Evolutionary conservation across 2,113 vertebrate genomes (phyloP).

Genomic region (Xyliphius kryptos): DNA sequence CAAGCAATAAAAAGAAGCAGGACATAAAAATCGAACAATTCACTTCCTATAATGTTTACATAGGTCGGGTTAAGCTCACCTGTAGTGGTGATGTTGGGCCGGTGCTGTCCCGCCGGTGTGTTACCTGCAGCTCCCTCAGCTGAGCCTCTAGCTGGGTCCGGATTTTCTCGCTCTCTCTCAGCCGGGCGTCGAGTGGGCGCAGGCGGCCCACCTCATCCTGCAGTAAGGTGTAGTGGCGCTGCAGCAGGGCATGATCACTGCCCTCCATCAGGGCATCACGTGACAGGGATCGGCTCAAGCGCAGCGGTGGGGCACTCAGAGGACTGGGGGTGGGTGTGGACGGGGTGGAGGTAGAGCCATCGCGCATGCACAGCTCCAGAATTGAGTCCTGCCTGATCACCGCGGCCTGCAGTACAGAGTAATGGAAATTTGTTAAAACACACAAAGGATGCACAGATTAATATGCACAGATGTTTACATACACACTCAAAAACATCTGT

Average conservation of each 20-base stretch:
- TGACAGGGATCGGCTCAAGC: constrained; percentile 64
- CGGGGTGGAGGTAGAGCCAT: constrained; percentile 39
- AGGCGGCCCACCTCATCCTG: constrained; percentile 78
- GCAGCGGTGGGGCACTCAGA: constrained; percentile 25
- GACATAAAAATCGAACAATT: too few relatives aligned
- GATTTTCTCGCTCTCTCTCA: constrained; percentile 67
- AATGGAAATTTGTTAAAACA: too few relatives aligned
- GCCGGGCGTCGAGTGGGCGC: constrained; percentile 57
- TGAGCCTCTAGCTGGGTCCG: constrained; percentile 53
- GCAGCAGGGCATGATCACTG: constrained; percentile 63
- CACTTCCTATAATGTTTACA: too few relatives aligned
- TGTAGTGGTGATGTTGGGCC: constrained; percentile 37
- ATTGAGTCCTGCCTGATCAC: constrained; percentile 80
- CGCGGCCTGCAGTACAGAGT: too few relatives aligned
- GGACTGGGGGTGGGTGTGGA: constrained; percentile 16
- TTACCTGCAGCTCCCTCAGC: constrained; percentile 44
- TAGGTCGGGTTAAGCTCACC: too few relatives aligned
- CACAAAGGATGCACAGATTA: too few relatives aligned
- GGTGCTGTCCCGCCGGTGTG: constrained; percentile 39
- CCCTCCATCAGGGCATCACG: constrained; percentile 57
- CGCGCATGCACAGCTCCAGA: constrained; percentile 66
- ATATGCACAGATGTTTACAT: too few relatives aligned
- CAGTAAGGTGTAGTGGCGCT: constrained; percentile 71
- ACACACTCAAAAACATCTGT: too few relatives aligned
- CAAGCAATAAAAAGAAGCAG: too few relatives aligned